These are phyloP conservation scores for Tachina fera DNA, from an alignment of 2,888 invertebrate species.

Conservation along the genomic window DNA sequence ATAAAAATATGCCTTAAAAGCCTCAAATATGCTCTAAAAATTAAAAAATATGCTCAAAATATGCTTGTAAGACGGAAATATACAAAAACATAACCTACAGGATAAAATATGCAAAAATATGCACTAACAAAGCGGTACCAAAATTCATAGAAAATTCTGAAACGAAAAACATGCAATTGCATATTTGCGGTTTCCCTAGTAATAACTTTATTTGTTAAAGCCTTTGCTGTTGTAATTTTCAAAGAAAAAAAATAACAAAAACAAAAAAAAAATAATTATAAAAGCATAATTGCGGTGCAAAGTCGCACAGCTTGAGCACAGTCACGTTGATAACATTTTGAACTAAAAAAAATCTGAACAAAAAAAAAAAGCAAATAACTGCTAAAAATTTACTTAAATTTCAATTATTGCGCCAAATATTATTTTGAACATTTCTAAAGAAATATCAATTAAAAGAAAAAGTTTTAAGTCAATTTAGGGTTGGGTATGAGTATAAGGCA, in stretches of 20 bases:
- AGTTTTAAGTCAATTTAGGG: conserved; percentile 24
- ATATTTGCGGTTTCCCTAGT: too few relatives aligned
- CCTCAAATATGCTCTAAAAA: too few relatives aligned
- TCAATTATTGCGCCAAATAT: conserved; percentile 51
- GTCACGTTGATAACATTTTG: conserved; percentile 80
- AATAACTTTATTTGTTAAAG: not conserved
- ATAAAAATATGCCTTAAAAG: too few relatives aligned
- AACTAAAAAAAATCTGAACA: conserved; percentile 62
- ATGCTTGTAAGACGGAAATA: too few relatives aligned
- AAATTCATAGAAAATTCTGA: too few relatives aligned
- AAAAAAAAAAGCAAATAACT: not conserved
- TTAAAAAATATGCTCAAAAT: too few relatives aligned
- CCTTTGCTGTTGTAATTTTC: conserved; percentile 4
- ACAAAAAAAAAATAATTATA: not conserved
- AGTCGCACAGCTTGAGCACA: conserved; percentile 55
- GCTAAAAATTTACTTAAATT: conserved; percentile 71
- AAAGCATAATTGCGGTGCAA: conserved; percentile 8
- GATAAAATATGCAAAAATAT: too few relatives aligned
- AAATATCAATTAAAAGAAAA: conserved; percentile 5
- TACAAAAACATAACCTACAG: too few relatives aligned
- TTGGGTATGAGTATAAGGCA: not conserved
- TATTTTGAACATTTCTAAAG: conserved; percentile 8
- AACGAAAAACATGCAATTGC: too few relatives aligned
- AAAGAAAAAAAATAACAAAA: not conserved
- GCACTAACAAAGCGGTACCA: too few relatives aligned